phyloP scores from a whole-genome alignment of 1,140 invertebrate genomes.

The Zaprionus kolodkinae region DNA sequence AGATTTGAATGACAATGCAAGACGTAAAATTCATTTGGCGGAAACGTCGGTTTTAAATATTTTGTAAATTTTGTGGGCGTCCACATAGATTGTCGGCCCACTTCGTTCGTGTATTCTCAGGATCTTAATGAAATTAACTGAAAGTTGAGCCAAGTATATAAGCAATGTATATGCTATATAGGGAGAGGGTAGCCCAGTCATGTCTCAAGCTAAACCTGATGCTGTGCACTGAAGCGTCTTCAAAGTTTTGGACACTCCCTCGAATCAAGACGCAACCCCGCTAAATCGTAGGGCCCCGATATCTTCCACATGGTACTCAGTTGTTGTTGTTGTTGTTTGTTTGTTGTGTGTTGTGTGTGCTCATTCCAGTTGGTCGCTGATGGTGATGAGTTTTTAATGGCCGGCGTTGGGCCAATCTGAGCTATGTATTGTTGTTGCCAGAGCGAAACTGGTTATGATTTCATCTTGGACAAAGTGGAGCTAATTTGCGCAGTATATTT shows the following conservation, averaged over 20 bases:
- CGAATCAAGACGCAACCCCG: constrained; percentile 31
- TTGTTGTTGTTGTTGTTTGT: constrained; percentile 1
- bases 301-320: constrained; percentile 22
- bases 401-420: constrained; percentile 69
- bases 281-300: constrained; percentile 17
- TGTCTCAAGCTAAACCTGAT: constrained; percentile 37
- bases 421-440: constrained; percentile 54
- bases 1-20: constrained; percentile 66
- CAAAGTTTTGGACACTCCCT: constrained; percentile 78
- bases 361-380: constrained; percentile 72
- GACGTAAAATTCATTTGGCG: constrained; percentile 52
- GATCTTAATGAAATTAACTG: constrained; percentile 38
- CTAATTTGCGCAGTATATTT: constrained; percentile 51
- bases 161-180: background rate
- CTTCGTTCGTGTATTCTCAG: constrained; percentile 4
- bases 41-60: constrained; percentile 81
- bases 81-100: constrained; percentile 22
- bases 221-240: constrained; percentile 61
- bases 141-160: constrained; percentile 57
- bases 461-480: constrained; percentile 57
- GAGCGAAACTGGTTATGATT: constrained; percentile 46
- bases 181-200: background rate
- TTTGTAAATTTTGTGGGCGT: constrained; percentile 82
- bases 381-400: constrained; percentile 81
- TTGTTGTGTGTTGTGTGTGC: constrained; percentile 40